phyloP scores from a whole-genome alignment of 2,888 invertebrate species.

The Aporophyla lueneburgensis region DNA sequence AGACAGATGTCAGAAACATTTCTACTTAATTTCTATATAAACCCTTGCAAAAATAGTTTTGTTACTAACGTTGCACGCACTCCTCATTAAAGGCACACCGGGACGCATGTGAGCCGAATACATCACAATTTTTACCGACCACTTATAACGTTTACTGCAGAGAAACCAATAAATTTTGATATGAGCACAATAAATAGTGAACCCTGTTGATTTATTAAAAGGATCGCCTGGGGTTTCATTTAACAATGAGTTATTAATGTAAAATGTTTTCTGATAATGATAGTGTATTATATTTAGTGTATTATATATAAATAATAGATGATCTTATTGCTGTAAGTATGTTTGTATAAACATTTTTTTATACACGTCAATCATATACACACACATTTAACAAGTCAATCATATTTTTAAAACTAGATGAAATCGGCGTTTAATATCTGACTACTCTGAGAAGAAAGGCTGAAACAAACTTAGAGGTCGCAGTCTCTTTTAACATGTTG shows the following conservation, averaged over 20 bases:
- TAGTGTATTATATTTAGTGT: background rate
- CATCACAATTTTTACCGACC: conserved; percentile 17
- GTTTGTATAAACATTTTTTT: no score
- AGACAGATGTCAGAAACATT: background rate
- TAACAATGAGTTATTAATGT: background rate
- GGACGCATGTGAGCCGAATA: conserved; percentile 14
- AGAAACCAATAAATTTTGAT: conserved; percentile 33
- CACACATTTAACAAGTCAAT: no score
- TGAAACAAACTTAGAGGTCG: no score
- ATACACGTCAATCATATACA: no score
- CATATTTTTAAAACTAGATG: no score
- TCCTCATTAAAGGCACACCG: conserved; percentile 38
- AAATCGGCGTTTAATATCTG: no score
- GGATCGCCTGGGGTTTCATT: background rate
- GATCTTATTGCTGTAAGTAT: no score
- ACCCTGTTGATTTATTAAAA: conserved; percentile 40
- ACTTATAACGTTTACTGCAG: conserved; percentile 5
- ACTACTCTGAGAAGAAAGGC: no score
- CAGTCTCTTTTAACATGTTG: no score
- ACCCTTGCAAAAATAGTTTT: background rate
- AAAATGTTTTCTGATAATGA: conserved; percentile 1
- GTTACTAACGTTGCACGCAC: conserved; percentile 21
- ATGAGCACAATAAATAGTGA: conserved; percentile 35
- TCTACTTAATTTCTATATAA: background rate
- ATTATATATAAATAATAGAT: no score